phyloP scores from a whole-genome alignment of 2,888 invertebrate species.

The Tipula lateralis region DNA sequence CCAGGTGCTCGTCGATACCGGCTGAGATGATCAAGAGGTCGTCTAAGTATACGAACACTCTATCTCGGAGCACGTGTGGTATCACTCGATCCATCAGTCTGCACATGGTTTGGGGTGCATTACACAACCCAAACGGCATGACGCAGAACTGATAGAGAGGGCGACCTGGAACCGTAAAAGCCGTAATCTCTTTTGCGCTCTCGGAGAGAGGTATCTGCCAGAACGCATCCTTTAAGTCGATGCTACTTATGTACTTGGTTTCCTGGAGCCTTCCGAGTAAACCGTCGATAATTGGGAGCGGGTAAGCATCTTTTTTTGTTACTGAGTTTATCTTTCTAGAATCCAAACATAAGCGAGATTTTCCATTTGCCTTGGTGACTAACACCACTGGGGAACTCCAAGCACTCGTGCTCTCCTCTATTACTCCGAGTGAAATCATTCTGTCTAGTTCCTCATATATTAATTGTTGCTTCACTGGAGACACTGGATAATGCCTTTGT shows the following conservation, averaged over 20 bases:
- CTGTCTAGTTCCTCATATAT: constrained; percentile 39
- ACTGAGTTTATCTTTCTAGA: constrained; percentile 39
- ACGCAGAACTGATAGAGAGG: too few relatives aligned
- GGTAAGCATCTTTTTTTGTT: background rate
- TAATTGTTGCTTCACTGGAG: constrained; percentile 35
- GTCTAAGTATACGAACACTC: too few relatives aligned
- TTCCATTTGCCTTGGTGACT: constrained; percentile 36
- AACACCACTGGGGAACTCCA: constrained; percentile 40
- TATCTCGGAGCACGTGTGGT: too few relatives aligned
- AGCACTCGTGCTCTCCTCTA: constrained; percentile 38
- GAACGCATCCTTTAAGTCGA: too few relatives aligned
- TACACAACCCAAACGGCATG: too few relatives aligned
- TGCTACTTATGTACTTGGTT: constrained; percentile 36
- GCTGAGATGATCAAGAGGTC: too few relatives aligned
- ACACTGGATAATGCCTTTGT: constrained; percentile 35
- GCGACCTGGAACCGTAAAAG: too few relatives aligned
- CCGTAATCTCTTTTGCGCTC: too few relatives aligned
- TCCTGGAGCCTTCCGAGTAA: constrained; percentile 38
- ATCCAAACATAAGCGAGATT: constrained; percentile 36
- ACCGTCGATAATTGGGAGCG: background rate
- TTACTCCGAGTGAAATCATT: constrained; percentile 35
- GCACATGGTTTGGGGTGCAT: too few relatives aligned
- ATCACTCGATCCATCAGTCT: too few relatives aligned
- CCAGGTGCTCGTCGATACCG: too few relatives aligned
- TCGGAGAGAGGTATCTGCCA: too few relatives aligned